Evolutionary conservation across 2,888 invertebrate genomes (phyloP), one percentile per base, ranked within the genome.

Genomic region (Himalopsyche kuldschensis): DNA sequence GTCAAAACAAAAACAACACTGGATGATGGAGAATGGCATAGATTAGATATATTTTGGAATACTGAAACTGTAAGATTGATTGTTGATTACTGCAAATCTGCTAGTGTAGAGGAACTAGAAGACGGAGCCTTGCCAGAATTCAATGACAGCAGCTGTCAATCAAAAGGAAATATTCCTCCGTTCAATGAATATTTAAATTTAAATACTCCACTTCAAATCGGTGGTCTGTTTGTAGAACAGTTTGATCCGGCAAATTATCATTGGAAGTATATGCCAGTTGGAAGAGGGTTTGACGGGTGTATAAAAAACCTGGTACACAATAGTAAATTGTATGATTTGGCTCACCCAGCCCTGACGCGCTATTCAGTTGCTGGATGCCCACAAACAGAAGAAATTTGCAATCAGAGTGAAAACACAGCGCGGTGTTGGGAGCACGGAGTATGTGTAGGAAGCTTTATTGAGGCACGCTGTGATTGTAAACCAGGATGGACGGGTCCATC

Each of bases 11-110:
- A 90, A 83, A 87, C 88, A 35, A 88, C 88, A 35, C 87, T 92
- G 32, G 90, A 91, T 87, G 94, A 94, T 88, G 93, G 93, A 48
- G 90, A 91, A 76, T 94, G 94, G 94, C 94, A 94, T 87, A 90
- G 91, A 47, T 88, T 94, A 84, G 93, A 93, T 87, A 89, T 94
- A 76, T 91, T 91, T 86, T 92, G 92, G 89, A 90, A 90, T 84
- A 90, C 90, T 84, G 91, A 92, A 88, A 88, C 89, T 81, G 91
- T 92, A 10, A 89, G 90, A 69, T 88, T 93, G 88, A 90, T 92
- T 4, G 90, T 93, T 48, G 93, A 93, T 87, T 89, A 90, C 82
- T 93, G 93, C 87, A 88, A 89, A 83, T 88, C 89, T 81, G 90
- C 90, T 11, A 88, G 89, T 78, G 89, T 90, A 30, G 89, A 90